These are phyloP conservation scores for Zaprionus africanus DNA, from an alignment of 1,140 invertebrate species.

Conservation along the genomic window DNA sequence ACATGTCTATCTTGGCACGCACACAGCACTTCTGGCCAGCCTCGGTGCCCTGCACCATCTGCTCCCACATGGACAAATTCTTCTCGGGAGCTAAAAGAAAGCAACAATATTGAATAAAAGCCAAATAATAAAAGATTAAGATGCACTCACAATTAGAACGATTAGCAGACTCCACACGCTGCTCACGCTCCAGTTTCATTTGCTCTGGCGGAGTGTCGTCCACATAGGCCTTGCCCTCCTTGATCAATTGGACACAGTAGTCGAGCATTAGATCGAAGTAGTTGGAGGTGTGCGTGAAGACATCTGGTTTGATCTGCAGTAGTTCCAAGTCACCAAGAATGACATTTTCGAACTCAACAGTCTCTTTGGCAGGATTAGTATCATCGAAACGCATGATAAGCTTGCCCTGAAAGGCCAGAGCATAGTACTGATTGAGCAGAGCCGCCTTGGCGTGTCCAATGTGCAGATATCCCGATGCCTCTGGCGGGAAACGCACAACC, in stretches of 20 bases:
- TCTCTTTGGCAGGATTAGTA: constrained; percentile 99
- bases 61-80: constrained; percentile 96
- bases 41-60: constrained; percentile 96
- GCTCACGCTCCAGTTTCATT: constrained; percentile 98
- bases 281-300: constrained; percentile 98
- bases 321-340: constrained; percentile 97
- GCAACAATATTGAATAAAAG: background rate
- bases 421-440: constrained; percentile 98
- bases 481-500: constrained; percentile 97
- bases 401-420: constrained; percentile 96
- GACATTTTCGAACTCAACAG: constrained; percentile 98
- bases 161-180: constrained; percentile 94
- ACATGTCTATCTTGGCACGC: constrained; percentile 99
- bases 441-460: constrained; percentile 99
- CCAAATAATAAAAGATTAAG: background rate
- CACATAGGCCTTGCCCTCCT: constrained; percentile 96
- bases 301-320: constrained; percentile 96
- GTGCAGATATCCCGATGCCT: constrained; percentile 98
- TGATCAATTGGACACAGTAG: constrained; percentile 95
- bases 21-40: constrained; percentile 95
- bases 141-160: constrained; percentile 91
- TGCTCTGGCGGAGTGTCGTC: constrained; percentile 97
- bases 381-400: constrained; percentile 99
- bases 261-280: constrained; percentile 97
- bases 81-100: constrained; percentile 89